These are phyloP conservation scores for Anolis carolinensis DNA, from an alignment of 2,113 vertebrate genomes.

Conservation along the genomic window DNA sequence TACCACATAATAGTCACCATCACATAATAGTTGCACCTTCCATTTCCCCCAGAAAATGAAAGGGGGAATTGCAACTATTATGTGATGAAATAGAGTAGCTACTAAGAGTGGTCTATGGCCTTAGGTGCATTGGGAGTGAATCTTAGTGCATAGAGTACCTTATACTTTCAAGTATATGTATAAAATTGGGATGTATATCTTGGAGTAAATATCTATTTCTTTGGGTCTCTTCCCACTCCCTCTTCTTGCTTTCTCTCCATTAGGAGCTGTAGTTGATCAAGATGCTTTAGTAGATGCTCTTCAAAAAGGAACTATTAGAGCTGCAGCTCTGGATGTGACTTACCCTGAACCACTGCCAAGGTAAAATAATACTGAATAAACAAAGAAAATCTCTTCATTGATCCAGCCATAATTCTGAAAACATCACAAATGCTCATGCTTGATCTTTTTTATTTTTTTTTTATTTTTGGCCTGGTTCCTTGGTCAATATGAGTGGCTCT, in stretches of 20 bases:
- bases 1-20: no score
- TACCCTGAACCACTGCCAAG: slow-evolving; percentile 84
- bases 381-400: not conserved
- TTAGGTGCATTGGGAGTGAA: not conserved
- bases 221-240: not conserved
- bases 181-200: not conserved
- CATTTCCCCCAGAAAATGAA: no score
- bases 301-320: slow-evolving; percentile 72
- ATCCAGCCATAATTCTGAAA: no score
- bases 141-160: no score
- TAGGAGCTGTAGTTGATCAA: slow-evolving; percentile 84
- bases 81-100: no score
- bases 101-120: not conserved
- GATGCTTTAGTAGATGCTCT: slow-evolving; percentile 82
- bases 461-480: not conserved
- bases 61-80: no score
- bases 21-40: no score
- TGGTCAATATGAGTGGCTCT: not conserved
- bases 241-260: not conserved
- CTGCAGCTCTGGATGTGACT: slow-evolving; percentile 82
- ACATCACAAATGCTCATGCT: not conserved
- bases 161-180: not conserved
- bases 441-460: not conserved
- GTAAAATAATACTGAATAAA: slow-evolving; percentile 57
- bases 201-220: not conserved